Percentiles rank a stretch among this genome's conserved stretches.
Conservation (phyloP, 2,888 invertebrate genomes). For the Electrophaes corylata region DNA sequence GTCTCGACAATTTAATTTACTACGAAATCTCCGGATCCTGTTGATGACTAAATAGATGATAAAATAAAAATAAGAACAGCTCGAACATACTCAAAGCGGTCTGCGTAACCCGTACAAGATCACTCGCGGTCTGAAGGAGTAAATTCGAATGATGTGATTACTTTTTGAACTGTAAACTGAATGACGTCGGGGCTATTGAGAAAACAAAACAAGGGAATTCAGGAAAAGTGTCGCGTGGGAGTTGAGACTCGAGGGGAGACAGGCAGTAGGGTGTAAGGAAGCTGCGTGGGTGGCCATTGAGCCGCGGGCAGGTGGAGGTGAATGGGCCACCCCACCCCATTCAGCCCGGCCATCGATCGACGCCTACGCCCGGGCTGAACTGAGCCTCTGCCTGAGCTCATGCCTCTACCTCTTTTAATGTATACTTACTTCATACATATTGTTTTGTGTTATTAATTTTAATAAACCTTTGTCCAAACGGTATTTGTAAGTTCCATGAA, state of each 20-base stretch:
- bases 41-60: no score
- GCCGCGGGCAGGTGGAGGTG: slow-evolving; percentile 76
- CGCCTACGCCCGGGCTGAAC: slow-evolving; percentile 48
- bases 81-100: neutral
- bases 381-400: slow-evolving; percentile 31
- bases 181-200: slow-evolving; percentile 69
- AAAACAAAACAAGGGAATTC: slow-evolving; percentile 69
- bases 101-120: neutral
- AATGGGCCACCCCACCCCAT: slow-evolving; percentile 73
- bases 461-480: neutral
- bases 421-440: slow-evolving; percentile 30
- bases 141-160: slow-evolving; percentile 59
- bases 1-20: no score
- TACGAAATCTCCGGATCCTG: no score
- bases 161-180: slow-evolving; percentile 69
- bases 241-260: slow-evolving; percentile 45
- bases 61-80: no score
- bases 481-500: neutral
- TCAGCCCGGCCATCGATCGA: slow-evolving; percentile 69
- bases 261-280: slow-evolving; percentile 51
- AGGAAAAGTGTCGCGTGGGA: slow-evolving; percentile 71
- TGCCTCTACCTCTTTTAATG: slow-evolving; percentile 29
- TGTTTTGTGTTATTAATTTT: slow-evolving; percentile 18
- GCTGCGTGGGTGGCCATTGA: slow-evolving; percentile 81
- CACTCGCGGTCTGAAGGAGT: slow-evolving; percentile 20